A percentile compares a stretch with the other conserved stretches of the same genome.
These are phyloP conservation scores for Patella pellucida DNA, from an alignment of 2,888 invertebrate species.

Conservation along the genomic window DNA sequence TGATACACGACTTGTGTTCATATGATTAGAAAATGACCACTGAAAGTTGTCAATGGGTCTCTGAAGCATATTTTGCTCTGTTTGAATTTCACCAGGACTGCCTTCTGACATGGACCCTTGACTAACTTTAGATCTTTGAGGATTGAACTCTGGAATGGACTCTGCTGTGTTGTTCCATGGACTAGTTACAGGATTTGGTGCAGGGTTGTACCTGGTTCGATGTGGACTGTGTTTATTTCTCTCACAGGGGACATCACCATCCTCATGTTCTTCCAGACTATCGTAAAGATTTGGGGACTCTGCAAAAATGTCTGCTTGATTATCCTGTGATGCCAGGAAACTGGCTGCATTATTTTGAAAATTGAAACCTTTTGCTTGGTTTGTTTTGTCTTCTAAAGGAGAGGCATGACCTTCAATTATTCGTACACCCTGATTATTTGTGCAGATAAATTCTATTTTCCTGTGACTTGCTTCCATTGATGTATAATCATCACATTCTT, in stretches of 20 bases:
- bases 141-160: background rate
- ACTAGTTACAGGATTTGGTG: background rate
- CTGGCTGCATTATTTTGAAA: background rate
- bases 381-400: conserved; percentile 24
- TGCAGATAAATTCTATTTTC: conserved; percentile 12
- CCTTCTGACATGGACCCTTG: background rate
- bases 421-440: conserved; percentile 36
- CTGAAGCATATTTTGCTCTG: background rate
- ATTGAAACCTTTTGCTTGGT: background rate
- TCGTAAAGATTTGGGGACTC: conserved; percentile 35
- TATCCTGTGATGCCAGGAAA: background rate
- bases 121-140: background rate
- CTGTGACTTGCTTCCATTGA: background rate
- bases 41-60: background rate
- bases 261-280: conserved; percentile 39
- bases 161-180: background rate
- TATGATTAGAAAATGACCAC: background rate
- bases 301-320: conserved; percentile 15
- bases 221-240: background rate
- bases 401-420: conserved; percentile 44
- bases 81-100: background rate
- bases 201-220: background rate
- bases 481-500: conserved; percentile 6
- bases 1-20: background rate
- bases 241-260: conserved; percentile 8